phyloP scores from a whole-genome alignment of 2,113 vertebrate genomes.

The Silurus meridionalis region DNA sequence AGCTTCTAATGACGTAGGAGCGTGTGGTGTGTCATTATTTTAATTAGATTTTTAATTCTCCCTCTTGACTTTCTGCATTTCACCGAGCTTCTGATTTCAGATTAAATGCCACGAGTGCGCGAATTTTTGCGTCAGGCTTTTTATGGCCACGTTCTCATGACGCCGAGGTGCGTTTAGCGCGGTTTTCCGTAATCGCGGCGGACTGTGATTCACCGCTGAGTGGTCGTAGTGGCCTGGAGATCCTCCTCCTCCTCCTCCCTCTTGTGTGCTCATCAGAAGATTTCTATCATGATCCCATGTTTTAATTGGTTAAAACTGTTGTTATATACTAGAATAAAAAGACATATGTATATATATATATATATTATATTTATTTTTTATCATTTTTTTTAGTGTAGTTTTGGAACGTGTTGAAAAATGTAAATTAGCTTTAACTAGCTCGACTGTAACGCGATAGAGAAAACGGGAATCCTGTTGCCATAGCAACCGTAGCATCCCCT shows the following conservation, averaged over 20 bases:
- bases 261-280: constrained; percentile 16
- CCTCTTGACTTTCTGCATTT: neutral
- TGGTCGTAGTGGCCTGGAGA: constrained; percentile 40
- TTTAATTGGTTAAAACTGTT: neutral
- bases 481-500: constrained; percentile 44
- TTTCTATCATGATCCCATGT: neutral
- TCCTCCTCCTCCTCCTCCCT: constrained; percentile 41
- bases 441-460: constrained; percentile 20
- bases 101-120: neutral
- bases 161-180: neutral
- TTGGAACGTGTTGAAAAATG: neutral
- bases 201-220: constrained; percentile 41
- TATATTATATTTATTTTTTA: neutral
- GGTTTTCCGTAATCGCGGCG: constrained; percentile 19
- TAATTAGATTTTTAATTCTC: constrained; percentile 33
- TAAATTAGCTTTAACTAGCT: constrained; percentile 23
- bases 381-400: neutral
- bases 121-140: neutral
- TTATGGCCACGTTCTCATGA: neutral
- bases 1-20: constrained; percentile 20
- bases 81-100: neutral
- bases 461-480: constrained; percentile 46
- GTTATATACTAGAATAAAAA: neutral
- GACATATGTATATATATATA: no score
- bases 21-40: constrained; percentile 44